Percentiles rank a stretch among this genome's conserved stretches.
Evolutionary conservation across 2,888 invertebrate genomes (phyloP).

Genomic region (Andrena dorsata): DNA sequence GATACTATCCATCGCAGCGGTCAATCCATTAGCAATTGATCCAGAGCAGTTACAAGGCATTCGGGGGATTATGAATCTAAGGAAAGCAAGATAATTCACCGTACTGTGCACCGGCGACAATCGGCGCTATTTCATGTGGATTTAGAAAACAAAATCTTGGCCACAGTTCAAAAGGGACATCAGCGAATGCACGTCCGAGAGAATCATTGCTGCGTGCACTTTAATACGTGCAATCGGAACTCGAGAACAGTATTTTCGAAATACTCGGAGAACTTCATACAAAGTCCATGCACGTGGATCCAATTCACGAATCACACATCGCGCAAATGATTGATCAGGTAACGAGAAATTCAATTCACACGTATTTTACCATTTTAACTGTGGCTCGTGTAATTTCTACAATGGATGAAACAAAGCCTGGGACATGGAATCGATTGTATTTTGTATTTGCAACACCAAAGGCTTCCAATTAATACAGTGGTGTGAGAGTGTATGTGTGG

Average conservation of each 20-base stretch:
- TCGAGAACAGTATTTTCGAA: neutral
- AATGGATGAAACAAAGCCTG: neutral
- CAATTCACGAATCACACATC: neutral
- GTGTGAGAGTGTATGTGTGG: too few relatives aligned
- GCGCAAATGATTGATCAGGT: neutral
- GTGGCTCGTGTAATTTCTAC: neutral
- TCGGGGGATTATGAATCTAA: neutral
- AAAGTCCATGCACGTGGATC: neutral
- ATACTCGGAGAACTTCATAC: neutral
- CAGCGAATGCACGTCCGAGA: neutral
- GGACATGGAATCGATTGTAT: neutral
- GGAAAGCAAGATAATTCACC: neutral
- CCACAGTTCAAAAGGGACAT: neutral
- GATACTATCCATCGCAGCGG: neutral
- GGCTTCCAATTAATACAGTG: too few relatives aligned
- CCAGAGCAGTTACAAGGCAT: neutral
- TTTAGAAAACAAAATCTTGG: neutral
- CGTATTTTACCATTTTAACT: neutral
- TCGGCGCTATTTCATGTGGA: neutral
- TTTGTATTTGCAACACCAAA: neutral
- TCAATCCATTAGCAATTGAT: conserved; percentile 9
- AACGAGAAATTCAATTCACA: neutral
- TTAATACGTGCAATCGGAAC: neutral
- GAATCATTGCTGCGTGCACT: neutral
- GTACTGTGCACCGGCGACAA: neutral